Evolutionary conservation across 2,113 vertebrate species (phyloP).

Genomic region (Tragulus kanchil): DNA sequence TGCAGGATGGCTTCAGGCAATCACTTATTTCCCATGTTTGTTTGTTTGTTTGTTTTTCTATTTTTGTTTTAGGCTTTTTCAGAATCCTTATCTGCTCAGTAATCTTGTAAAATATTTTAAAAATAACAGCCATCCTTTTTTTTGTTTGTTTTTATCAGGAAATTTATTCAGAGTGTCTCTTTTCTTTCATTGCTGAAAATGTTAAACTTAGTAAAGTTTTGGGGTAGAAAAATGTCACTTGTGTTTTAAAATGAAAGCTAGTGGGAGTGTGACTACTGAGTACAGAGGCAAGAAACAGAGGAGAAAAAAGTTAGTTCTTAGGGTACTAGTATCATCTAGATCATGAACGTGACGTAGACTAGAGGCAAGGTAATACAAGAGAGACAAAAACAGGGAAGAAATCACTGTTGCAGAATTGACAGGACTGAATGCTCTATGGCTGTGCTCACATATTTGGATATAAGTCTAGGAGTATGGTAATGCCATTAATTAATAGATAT

Average conservation of each 20-base stretch:
- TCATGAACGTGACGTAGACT: not conserved
- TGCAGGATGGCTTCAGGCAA: not conserved
- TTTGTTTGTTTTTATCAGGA: not conserved
- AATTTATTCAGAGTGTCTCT: not conserved
- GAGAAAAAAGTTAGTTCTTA: not conserved
- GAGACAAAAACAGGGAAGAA: not conserved
- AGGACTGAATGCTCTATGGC: not conserved
- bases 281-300: not conserved
- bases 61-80: not conserved
- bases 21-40: not conserved
- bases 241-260: not conserved
- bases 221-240: not conserved
- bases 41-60: not conserved
- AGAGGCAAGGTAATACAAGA: not conserved
- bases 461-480: not conserved
- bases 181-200: slow-evolving; percentile 16
- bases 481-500: not conserved
- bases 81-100: not conserved
- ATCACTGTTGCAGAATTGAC: not conserved
- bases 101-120: slow-evolving; percentile 18
- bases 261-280: not conserved
- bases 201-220: slow-evolving; percentile 7
- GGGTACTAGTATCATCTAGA: not conserved
- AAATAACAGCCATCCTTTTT: not conserved
- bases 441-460: not conserved